Evolutionary conservation across 2,888 invertebrate species (phyloP), one percentile per base, ranked within the genome.

Genomic region (Cantharis rustica): DNA sequence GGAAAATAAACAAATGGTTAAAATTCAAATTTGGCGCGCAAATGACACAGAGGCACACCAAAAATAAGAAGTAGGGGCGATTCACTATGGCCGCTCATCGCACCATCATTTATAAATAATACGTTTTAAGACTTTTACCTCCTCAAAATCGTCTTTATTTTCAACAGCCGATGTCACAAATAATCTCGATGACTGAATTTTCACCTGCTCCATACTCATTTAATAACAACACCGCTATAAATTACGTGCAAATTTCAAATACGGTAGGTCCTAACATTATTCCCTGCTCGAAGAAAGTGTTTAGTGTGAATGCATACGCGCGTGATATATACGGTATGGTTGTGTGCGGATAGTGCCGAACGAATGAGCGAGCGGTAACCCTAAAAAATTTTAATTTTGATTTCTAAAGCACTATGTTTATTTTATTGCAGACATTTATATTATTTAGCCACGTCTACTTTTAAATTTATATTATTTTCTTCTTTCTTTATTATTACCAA

Each of bases 131-230:
- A 85, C 87, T 87, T 88, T 91, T 93, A 96, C 96, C 95, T 96
- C 96, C 89, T 96, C 96, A 88, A 94, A 92, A 89, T 96, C 96
- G 91, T 96, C 96, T 93, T 94, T 95, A 91, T 93, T 93, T 92
- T 96, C 96, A 89, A 96, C 93, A 87, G 93, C 91, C 87, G 94
- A 93, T 88, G 93, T 93, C 90, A 93, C 90, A 90, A 95, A 95
- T 90, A 96, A 91, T 90, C 93, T 94, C 86, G 94, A 94, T 87
- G 90, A 88, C 89, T 89, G 89, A 87, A 88, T 88, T 90, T 90
- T 91, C 86, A 88, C 88, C 87, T 90, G 90, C 89, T 91, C 91
- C 91, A 91, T 91, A 88, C 88, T 89, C 87, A 87, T 86, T 86
- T 87, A 86, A 79, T 86, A 86, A 86, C 85, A 88, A 87, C 84